Base-by-base conservation (phyloP, 2,888 invertebrate genomes). In the Proisotoma minuta region DNA sequence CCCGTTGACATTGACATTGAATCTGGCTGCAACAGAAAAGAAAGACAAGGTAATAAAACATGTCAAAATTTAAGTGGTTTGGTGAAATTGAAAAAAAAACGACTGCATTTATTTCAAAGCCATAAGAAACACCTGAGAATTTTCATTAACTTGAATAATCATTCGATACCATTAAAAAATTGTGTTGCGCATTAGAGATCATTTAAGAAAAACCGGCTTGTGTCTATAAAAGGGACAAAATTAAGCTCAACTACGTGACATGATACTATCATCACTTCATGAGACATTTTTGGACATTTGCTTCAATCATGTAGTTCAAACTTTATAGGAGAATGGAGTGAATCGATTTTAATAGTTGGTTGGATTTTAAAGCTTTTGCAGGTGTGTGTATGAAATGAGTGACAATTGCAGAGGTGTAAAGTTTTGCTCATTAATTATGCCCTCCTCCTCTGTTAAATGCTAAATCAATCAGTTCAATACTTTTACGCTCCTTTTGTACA, bases 321-420 rank as follows among this genome's bases (percentile, higher is more conserved):
- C 5, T n/a, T 20, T 18, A 8, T 34, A 34, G 8, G 34, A 34
- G 34, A 34, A 43, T 43, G 43, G 43, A n/a, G 34, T 34, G n/a
- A n/a, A n/a, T n/a, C n/a, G n/a, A n/a, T n/a, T n/a, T n/a, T n/a
- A n/a, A n/a, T n/a, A n/a, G n/a, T n/a, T n/a, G n/a, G n/a, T n/a
- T n/a, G n/a, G n/a, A n/a, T n/a, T n/a, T n/a, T n/a, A n/a, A n/a
- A n/a, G n/a, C n/a, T n/a, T 34, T 18, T 43, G 43, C 43, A 12
- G 43, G 43, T 43, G 43, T 43, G 43, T 34, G 34, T 34, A 10
- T 8, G 34, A 10, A 8, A 34, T 34, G 34, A 34, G 34, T n/a
- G 43, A 43, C 43, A 43, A n/a, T 43, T 43, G 43, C 43, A 43
- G 43, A 43, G 43, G 43, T 18, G 43, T n/a, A n/a, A n/a, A n/a